phyloP scores from a whole-genome alignment of 1,140 invertebrate genomes.

The Microplitis mediator region DNA sequence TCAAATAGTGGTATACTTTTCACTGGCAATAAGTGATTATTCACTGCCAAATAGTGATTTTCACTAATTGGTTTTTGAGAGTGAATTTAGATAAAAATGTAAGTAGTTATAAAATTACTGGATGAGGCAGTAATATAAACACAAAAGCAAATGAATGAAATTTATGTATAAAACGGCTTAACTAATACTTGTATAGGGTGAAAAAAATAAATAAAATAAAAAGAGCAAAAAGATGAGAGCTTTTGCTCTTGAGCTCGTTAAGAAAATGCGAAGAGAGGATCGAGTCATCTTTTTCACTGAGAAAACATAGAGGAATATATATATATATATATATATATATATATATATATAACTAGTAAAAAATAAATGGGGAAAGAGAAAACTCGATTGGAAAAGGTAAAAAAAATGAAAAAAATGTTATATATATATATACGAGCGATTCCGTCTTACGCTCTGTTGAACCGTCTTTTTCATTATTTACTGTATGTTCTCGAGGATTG shows the following conservation, averaged over 20 bases:
- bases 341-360: neutral
- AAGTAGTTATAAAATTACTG: no score
- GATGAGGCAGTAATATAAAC: no score
- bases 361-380: neutral
- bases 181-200: neutral
- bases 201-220: neutral
- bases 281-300: constrained; percentile 6
- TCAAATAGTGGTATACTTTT: no score
- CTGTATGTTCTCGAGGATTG: neutral
- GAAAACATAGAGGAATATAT: neutral
- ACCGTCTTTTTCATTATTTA: constrained; percentile 1
- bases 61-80: no score
- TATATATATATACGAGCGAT: neutral
- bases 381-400: neutral
- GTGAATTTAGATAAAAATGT: no score
- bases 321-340: neutral
- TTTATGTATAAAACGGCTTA: neutral
- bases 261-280: constrained; percentile 12
- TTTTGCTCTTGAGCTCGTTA: constrained; percentile 14
- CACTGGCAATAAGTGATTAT: no score
- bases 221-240: neutral
- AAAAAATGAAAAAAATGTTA: neutral
- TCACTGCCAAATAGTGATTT: no score
- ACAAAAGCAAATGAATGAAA: no score
- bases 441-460: constrained; percentile 9